phyloP scores from a whole-genome alignment of 2,797 vertebrate species.

The Huso huso region DNA sequence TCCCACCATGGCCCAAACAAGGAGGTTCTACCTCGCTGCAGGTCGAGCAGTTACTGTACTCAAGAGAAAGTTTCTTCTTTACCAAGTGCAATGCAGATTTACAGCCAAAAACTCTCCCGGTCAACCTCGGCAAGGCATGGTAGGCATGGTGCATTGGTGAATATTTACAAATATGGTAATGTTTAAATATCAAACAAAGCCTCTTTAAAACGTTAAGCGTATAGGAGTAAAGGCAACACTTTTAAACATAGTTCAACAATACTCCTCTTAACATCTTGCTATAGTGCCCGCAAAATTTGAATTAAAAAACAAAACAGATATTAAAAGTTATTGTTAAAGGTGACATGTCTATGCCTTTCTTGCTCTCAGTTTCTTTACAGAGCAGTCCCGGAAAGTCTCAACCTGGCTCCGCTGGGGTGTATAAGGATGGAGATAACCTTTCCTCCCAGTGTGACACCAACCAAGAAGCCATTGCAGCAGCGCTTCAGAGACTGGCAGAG shows the following conservation, averaged over 20 bases:
- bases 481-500: constrained; percentile 74
- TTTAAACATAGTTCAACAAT: background rate
- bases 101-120: constrained; percentile 72
- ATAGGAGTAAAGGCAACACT: no score
- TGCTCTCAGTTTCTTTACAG: constrained; percentile 54
- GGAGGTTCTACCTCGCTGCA: constrained; percentile 49
- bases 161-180: no score
- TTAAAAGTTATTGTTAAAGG: no score
- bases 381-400: constrained; percentile 44
- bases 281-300: no score
- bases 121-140: constrained; percentile 71
- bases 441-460: constrained; percentile 51
- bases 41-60: constrained; percentile 17
- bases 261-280: no score
- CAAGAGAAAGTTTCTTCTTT: constrained; percentile 49
- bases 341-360: background rate
- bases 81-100: constrained; percentile 63
- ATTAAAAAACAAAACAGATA: no score
- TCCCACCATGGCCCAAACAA: constrained; percentile 29
- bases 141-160: constrained; percentile 38
- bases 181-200: no score
- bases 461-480: constrained; percentile 60
- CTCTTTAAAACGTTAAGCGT: no score
- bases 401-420: constrained; percentile 46
- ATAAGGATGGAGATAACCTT: constrained; percentile 58